Conservation (phyloP, 2,797 vertebrate genomes). For the Takifugu ocellatus region DNA sequence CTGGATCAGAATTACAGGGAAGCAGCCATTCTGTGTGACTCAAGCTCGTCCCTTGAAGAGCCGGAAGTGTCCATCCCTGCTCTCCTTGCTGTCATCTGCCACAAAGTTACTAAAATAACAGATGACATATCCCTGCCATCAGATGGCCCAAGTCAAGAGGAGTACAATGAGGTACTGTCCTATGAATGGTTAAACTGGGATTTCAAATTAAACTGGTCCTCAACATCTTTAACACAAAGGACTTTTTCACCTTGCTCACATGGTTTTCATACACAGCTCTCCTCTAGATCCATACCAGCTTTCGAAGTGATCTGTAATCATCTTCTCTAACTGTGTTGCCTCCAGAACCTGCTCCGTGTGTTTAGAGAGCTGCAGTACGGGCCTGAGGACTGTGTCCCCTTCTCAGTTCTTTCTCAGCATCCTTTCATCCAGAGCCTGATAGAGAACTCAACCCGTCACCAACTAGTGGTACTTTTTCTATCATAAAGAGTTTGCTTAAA, state of each 20-base stretch:
- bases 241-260: no score
- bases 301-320: no score
- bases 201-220: not conserved
- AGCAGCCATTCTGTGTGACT: slow-evolving; percentile 18
- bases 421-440: slow-evolving; percentile 80
- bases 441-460: slow-evolving; percentile 70
- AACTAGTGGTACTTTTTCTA: slow-evolving; percentile 62
- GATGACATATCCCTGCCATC: slow-evolving; percentile 51
- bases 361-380: slow-evolving; percentile 77
- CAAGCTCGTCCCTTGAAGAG: slow-evolving; percentile 31
- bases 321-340: slow-evolving; percentile 13
- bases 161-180: slow-evolving; percentile 66
- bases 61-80: slow-evolving; percentile 76
- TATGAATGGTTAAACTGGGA: not conserved
- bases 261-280: no score
- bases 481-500: not conserved
- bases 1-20: slow-evolving; percentile 24
- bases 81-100: slow-evolving; percentile 77
- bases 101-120: slow-evolving; percentile 53
- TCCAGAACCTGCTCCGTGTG: slow-evolving; percentile 75
- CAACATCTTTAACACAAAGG: not conserved
- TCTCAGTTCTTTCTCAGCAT: slow-evolving; percentile 79
- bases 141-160: slow-evolving; percentile 51
- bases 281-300: no score
- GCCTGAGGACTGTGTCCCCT: slow-evolving; percentile 69